phyloP scores from a whole-genome alignment of 2,797 vertebrate genomes.

The Calcarius lapponicus region DNA sequence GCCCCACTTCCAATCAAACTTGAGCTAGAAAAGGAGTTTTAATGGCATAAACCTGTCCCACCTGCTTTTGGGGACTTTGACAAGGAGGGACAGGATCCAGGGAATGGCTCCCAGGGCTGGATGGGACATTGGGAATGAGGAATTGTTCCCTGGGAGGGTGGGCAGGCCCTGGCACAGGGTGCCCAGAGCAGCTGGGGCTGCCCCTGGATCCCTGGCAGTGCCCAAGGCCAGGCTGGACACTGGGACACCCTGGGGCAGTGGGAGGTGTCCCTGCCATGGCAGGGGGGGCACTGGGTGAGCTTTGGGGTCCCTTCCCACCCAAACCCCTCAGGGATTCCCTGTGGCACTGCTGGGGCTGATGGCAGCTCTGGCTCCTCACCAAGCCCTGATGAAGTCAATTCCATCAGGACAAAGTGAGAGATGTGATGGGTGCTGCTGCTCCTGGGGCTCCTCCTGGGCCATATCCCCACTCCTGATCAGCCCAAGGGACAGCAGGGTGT shows the following conservation, averaged over 20 bases:
- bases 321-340: neutral
- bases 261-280: neutral
- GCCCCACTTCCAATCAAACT: neutral
- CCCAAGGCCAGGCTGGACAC: fast-evolving
- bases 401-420: neutral
- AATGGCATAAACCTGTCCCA: neutral
- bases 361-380: neutral
- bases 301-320: neutral
- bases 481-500: neutral
- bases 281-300: fast-evolving
- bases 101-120: neutral
- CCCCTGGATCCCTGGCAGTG: neutral
- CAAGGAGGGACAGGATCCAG: neutral
- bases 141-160: neutral
- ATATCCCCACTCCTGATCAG: neutral
- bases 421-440: neutral
- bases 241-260: neutral
- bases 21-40: neutral
- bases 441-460: neutral
- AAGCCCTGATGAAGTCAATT: neutral
- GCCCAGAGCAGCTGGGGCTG: neutral
- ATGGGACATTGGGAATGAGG: neutral
- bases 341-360: neutral
- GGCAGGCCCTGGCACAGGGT: neutral
- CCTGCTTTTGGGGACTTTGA: neutral